Evolutionary conservation across 2,113 vertebrate species (phyloP).

Genomic region (Alaudala cheleensis): DNA sequence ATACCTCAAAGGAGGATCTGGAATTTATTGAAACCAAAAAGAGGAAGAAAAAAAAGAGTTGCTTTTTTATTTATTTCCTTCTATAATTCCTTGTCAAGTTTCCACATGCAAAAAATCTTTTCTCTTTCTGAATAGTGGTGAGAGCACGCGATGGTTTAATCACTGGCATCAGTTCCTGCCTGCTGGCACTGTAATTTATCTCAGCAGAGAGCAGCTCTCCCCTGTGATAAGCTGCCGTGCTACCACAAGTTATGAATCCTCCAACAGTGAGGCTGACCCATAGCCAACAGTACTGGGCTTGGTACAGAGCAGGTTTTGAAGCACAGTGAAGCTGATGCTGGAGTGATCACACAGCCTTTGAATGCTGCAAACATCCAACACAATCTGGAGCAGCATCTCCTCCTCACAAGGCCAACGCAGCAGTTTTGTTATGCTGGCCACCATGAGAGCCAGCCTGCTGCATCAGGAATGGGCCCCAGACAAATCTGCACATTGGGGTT

Average conservation of each 20-base stretch:
- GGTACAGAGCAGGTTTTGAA: not conserved
- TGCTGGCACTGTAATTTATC: conserved; percentile 6
- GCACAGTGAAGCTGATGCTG: not conserved
- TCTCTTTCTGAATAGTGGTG: not conserved
- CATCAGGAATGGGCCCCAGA: fast-evolving
- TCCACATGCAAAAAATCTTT: not conserved
- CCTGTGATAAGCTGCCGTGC: not conserved
- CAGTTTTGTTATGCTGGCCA: not conserved
- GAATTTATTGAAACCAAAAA: not conserved
- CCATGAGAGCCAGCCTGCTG: fast-evolving
- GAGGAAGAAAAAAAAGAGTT: not conserved
- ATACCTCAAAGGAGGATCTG: not conserved
- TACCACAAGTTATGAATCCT: not conserved
- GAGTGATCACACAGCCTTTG: not conserved
- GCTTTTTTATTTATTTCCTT: not conserved
- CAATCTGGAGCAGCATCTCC: not conserved
- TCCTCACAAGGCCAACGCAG: not conserved
- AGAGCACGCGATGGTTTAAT: not conserved
- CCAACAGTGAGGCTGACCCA: not conserved
- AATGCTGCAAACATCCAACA: not conserved
- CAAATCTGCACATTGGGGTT: not conserved
- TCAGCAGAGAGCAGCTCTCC: not conserved
- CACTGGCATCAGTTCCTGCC: conserved; percentile 1
- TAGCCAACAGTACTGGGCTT: not conserved
- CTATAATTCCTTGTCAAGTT: not conserved